Conservation (phyloP, 2,797 vertebrate genomes). For the Sciaenops ocellatus region DNA sequence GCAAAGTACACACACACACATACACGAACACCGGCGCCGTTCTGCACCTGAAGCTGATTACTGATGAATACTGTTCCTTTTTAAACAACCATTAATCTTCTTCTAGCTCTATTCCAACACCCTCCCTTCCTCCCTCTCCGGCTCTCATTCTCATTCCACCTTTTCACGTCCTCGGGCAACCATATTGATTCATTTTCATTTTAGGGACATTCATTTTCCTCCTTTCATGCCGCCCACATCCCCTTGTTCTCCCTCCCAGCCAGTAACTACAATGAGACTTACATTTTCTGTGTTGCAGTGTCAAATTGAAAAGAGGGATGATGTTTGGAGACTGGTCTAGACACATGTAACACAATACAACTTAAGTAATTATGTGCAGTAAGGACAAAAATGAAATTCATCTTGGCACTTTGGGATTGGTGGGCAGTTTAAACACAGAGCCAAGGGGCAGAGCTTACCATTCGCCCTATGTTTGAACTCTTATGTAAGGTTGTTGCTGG, state of each 20-base stretch:
- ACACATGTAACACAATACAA: conserved; percentile 5
- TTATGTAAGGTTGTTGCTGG: conserved; percentile 49
- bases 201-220: conserved; percentile 65
- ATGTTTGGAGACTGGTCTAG: neutral
- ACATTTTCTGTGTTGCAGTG: conserved; percentile 20
- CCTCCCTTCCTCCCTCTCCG: conserved; percentile 23
- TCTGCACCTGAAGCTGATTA: conserved; percentile 58
- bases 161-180: conserved; percentile 66
- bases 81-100: conserved; percentile 74
- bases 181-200: conserved; percentile 74
- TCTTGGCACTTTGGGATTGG: conserved; percentile 7
- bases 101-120: conserved; percentile 45
- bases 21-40: neutral
- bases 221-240: conserved; percentile 46
- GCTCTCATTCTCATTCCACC: conserved; percentile 64
- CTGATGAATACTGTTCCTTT: conserved; percentile 66
- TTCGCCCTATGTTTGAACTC: conserved; percentile 36
- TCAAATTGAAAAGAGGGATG: conserved; percentile 17
- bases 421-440: conserved; percentile 12
- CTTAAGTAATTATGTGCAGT: conserved; percentile 11
- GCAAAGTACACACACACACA: conserved; percentile 5
- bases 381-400: neutral
- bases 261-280: conserved; percentile 20
- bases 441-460: conserved; percentile 9
- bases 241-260: conserved; percentile 44